Percentiles rank a stretch among this genome's conserved stretches.
These are phyloP conservation scores for Homarus americanus DNA, from an alignment of 1,140 invertebrate genomes.

Conservation along the genomic window DNA sequence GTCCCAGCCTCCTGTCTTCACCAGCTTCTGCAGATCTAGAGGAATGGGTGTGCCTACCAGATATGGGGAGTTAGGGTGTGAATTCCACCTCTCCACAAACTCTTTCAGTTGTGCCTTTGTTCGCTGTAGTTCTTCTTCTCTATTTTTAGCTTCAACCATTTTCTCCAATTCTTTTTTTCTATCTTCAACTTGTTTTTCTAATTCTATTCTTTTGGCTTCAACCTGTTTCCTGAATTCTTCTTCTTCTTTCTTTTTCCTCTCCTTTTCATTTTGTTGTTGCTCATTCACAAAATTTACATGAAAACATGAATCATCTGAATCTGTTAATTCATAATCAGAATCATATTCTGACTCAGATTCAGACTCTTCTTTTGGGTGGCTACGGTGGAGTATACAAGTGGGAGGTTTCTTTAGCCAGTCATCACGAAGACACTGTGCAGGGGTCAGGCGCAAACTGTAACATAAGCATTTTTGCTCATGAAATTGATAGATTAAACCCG, in stretches of 20 bases:
- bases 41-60: constrained; percentile 83
- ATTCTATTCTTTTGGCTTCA: constrained; percentile 10
- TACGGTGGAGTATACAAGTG: constrained; percentile 49
- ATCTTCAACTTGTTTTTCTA: neutral
- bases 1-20: neutral
- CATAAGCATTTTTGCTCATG: neutral
- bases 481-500: no score
- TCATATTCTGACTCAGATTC: neutral
- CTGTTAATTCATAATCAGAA: neutral
- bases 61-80: constrained; percentile 90
- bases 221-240: constrained; percentile 24
- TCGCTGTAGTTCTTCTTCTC: constrained; percentile 83
- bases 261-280: constrained; percentile 16
- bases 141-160: neutral
- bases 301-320: neutral
- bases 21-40: constrained; percentile 18
- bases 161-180: constrained; percentile 22
- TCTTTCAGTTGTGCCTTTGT: constrained; percentile 91
- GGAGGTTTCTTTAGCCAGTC: constrained; percentile 84
- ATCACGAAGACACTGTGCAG: constrained; percentile 84
- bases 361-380: neutral
- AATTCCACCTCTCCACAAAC: constrained; percentile 92
- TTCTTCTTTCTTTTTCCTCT: constrained; percentile 81
- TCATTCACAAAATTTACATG: constrained; percentile 1
- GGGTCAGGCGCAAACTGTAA: constrained; percentile 79